These are phyloP conservation scores for Dicaeum eximium DNA, from an alignment of 2,113 vertebrate genomes.

Conservation along the genomic window DNA sequence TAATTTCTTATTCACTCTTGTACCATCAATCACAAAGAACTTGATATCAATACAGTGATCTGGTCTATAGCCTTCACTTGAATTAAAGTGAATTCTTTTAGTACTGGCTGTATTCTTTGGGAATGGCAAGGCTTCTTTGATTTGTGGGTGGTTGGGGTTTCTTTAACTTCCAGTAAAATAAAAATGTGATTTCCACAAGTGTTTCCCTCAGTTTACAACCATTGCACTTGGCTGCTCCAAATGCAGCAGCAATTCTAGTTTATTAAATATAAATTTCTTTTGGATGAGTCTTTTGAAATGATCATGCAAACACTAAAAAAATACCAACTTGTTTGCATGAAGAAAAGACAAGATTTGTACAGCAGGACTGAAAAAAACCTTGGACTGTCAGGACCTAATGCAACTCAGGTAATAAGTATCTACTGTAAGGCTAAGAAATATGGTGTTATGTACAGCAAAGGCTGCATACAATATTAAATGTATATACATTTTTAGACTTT, in stretches of 20 bases:
- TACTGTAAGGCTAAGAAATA: background rate
- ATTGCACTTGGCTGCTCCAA: background rate
- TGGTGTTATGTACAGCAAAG: background rate
- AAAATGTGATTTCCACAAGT: background rate
- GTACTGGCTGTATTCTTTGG: background rate
- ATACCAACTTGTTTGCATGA: background rate
- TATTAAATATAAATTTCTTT: background rate
- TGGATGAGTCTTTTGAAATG: background rate
- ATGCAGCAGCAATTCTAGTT: background rate
- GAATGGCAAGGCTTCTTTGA: background rate
- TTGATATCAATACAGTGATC: background rate
- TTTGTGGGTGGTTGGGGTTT: background rate
- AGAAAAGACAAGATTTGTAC: background rate
- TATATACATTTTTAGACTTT: background rate
- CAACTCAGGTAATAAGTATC: background rate
- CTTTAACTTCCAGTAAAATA: background rate
- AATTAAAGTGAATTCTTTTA: background rate
- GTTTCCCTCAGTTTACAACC: background rate
- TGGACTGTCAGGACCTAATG: background rate
- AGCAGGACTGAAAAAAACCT: background rate
- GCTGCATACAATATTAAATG: background rate
- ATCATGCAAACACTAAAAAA: background rate
- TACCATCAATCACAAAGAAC: slow-evolving; percentile 27
- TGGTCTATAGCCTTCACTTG: background rate
- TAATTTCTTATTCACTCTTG: slow-evolving; percentile 3